Evolutionary conservation across 2,797 vertebrate genomes (phyloP).

Genomic region (Emys orbicularis): DNA sequence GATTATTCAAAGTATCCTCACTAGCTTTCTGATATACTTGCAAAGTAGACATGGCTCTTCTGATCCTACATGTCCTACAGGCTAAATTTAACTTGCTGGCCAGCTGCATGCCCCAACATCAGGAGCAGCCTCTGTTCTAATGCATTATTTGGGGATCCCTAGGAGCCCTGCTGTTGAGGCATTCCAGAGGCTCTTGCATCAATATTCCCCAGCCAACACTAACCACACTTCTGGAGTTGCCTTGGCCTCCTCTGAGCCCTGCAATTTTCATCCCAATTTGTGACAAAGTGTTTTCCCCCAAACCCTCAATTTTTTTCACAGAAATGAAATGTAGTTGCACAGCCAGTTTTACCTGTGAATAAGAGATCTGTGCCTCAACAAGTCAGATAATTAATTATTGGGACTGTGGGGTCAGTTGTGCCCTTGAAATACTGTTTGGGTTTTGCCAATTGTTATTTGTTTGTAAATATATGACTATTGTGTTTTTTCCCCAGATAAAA

Average conservation of each 20-base stretch:
- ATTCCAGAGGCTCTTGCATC: neutral
- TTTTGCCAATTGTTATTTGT: neutral
- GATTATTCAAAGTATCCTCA: constrained; percentile 69
- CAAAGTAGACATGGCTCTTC: constrained; percentile 65
- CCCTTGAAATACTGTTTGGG: neutral
- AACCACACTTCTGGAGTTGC: neutral
- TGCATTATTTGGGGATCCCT: neutral
- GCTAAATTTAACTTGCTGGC: neutral
- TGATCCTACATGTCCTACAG: constrained; percentile 30
- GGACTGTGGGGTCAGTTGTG: neutral
- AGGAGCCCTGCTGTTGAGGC: neutral
- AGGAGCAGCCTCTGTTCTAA: too few species aligned
- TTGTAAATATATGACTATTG: neutral
- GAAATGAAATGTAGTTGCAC: neutral
- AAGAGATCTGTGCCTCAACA: neutral
- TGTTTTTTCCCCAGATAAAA: neutral
- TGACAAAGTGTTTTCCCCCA: neutral
- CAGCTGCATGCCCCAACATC: neutral
- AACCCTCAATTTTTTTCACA: neutral
- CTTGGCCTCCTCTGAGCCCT: neutral
- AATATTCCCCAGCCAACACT: neutral
- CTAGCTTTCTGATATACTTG: constrained; percentile 57
- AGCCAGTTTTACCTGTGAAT: neutral
- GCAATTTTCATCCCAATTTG: neutral
- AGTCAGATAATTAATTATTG: neutral